Evolutionary conservation across 2,113 vertebrate species (phyloP), one percentile per base, ranked within the genome.

Genomic region (Mugil cephalus): DNA sequence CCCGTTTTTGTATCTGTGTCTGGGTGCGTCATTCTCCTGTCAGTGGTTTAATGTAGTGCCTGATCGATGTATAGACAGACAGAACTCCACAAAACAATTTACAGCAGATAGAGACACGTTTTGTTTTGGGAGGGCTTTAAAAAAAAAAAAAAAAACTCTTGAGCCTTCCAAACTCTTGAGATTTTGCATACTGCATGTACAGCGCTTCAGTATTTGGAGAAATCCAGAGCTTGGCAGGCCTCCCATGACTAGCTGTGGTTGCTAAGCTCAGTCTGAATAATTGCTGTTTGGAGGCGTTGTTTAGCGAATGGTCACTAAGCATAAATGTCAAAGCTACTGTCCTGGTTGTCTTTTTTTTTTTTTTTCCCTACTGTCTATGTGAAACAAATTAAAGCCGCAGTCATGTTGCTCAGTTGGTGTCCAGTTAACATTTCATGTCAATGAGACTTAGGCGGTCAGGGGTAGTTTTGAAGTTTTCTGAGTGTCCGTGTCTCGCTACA

Each of bases 231-330:
- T 55, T 56, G 55, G n/a, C 34, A 43, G 0, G 14, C 1, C 58
- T 17, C 38, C 9, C 14, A 7, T 18, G 58, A 42, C 18, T 17
- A 18, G 47, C 39, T 58, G 56, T 1, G 14, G 12, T 48, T 62
- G 34, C 48, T 78, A 42, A 67, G 60, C 61, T 85, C 30, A 43
- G 59, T 52, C 46, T 39, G 40, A 38, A 81, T 74, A 74, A 63
- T 67, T 10, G 4, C 35, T 70, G 60, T 48, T 67, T n/a, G 34
- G 35, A 53, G 63, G 64, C 54, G 42, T 62, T 1, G 11, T 42
- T 60, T 24, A 39, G 30, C 10, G 3, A 10, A 34, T 48, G 38
- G 51, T 66, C 21, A 64, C 15, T 45, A 8, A 66, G 61, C 42
- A 47, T 40, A 53, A 40, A 40, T 68, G 38, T 71, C 30, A 71